A percentile compares a stretch with the other conserved stretches of the same genome.
These are phyloP conservation scores for Rachycentron canadum DNA, from an alignment of 2,797 vertebrate species.

Conservation along the genomic window DNA sequence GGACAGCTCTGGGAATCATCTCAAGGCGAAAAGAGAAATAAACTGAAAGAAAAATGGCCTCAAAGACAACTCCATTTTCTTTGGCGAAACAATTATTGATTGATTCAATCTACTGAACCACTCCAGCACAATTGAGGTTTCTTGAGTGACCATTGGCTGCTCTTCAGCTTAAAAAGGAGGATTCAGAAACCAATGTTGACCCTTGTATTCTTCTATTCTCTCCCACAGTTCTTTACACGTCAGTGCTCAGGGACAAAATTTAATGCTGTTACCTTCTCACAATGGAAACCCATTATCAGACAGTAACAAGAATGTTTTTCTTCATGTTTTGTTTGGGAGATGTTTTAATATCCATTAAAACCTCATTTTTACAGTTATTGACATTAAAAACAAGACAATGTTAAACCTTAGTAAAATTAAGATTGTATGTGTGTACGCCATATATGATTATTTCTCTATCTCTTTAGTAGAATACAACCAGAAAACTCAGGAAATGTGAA, in stretches of 20 bases:
- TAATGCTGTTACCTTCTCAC: conserved; percentile 17
- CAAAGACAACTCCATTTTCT: conserved; percentile 27
- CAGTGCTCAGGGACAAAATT: conserved; percentile 48
- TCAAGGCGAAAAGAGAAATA: conserved; percentile 19
- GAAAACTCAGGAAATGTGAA: no score
- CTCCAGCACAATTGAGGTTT: conserved; percentile 30
- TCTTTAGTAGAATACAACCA: no score
- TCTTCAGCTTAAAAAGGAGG: conserved; percentile 30
- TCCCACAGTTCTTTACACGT: conserved; percentile 16
- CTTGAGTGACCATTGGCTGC: conserved; percentile 31
- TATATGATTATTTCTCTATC: no score
- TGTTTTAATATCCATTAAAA: conserved; percentile 16
- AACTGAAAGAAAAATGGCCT: conserved; percentile 23
- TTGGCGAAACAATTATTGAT: conserved; percentile 24
- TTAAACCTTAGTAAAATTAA: not conserved
- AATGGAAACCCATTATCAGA: conserved; percentile 5
- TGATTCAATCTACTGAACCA: conserved; percentile 30
- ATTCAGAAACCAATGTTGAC: conserved; percentile 34
- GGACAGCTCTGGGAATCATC: conserved; percentile 31
- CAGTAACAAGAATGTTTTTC: not conserved
- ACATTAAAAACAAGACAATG: not conserved
- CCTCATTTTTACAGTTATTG: conserved; percentile 7
- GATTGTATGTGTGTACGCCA: no score
- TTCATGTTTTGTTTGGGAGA: conserved; percentile 7
- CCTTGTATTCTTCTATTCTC: conserved; percentile 31